Evolutionary conservation across 2,113 vertebrate species (phyloP).

Genomic region (Platichthys stellatus): DNA sequence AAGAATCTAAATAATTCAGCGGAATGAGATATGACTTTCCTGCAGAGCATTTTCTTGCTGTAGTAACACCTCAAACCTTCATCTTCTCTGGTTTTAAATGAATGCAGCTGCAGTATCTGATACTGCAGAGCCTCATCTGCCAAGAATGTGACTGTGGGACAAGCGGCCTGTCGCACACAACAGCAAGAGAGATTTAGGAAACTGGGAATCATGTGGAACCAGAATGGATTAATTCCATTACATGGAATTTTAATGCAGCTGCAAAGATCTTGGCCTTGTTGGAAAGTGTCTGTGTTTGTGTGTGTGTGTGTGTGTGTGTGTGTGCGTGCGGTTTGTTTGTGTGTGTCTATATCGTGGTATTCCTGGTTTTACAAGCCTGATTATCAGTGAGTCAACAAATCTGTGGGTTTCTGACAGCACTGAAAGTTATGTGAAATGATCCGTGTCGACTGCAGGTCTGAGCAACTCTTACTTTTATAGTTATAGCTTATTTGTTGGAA

Average conservation of each 20-base stretch:
- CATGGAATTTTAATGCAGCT: slow-evolving; percentile 2
- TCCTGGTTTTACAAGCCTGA: too few species aligned
- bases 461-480: too few species aligned
- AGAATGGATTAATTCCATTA: slow-evolving; percentile 4
- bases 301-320: too few species aligned
- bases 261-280: not conserved
- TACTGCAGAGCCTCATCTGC: not conserved
- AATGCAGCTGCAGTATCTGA: slow-evolving; percentile 10
- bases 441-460: too few species aligned
- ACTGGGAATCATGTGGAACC: slow-evolving; percentile 7
- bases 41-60: not conserved
- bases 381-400: too few species aligned
- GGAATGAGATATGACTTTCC: slow-evolving; percentile 4
- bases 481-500: too few species aligned
- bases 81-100: not conserved
- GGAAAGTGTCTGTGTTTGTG: not conserved
- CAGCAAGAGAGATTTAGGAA: not conserved
- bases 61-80: too few species aligned
- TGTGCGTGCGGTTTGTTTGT: too few species aligned
- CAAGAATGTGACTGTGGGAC: slow-evolving; percentile 7
- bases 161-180: too few species aligned
- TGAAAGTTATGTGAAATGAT: too few species aligned
- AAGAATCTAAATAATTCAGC: not conserved
- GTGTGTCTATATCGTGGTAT: too few species aligned
- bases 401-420: too few species aligned